Conservation (phyloP, 2,113 vertebrate genomes). For the Dasyprocta punctata region DNA sequence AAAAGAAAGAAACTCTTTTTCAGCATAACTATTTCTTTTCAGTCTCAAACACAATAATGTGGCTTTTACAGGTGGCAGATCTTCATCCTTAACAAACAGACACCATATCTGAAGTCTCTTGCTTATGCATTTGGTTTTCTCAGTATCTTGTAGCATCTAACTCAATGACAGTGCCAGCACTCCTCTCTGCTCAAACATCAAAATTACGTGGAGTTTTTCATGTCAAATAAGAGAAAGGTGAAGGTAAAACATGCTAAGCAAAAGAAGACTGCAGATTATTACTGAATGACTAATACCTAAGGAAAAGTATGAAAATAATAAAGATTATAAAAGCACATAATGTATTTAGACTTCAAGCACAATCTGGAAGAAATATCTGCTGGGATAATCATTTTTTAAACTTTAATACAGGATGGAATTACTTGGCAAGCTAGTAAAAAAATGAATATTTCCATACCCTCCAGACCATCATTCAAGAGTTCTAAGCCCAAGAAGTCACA, state of each 20-base stretch:
- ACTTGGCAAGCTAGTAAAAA: background rate
- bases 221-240: background rate
- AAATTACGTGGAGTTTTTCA: background rate
- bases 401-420: background rate
- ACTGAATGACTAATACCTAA: background rate
- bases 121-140: background rate
- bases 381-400: background rate
- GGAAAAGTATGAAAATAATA: background rate
- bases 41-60: background rate
- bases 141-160: background rate
- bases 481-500: background rate
- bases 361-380: conserved; percentile 10
- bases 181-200: background rate
- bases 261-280: background rate
- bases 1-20: too few relatives aligned
- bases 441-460: background rate
- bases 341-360: background rate
- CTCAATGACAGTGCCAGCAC: background rate
- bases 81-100: background rate
- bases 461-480: background rate
- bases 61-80: background rate
- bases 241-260: conserved; percentile 17
- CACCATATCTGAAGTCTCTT: background rate
- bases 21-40: background rate
- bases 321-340: background rate